Conservation (phyloP, 2,888 invertebrate genomes). For the Exephanes ischioxanthus region DNA sequence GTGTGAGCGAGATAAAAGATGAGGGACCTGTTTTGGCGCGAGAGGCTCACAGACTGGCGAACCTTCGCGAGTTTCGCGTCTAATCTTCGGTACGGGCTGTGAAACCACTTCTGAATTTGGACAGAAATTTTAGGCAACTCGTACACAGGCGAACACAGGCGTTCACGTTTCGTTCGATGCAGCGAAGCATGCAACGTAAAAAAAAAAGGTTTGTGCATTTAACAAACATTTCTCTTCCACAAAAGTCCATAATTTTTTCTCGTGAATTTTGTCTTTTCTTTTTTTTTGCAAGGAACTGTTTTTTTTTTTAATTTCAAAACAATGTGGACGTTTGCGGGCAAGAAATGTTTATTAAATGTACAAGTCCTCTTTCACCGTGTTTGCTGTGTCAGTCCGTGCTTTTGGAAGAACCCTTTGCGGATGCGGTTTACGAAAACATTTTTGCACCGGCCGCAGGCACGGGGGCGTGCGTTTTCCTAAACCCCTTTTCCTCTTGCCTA, state of each 20-base stretch:
- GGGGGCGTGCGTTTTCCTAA: slow-evolving; percentile 48
- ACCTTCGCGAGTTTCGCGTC: slow-evolving; percentile 23
- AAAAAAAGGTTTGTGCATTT: no score
- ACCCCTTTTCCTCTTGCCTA: slow-evolving; percentile 23
- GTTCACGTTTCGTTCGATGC: not conserved
- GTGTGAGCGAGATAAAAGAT: slow-evolving; percentile 31
- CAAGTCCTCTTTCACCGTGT: not conserved
- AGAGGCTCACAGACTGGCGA: slow-evolving; percentile 22
- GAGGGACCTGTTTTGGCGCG: slow-evolving; percentile 48
- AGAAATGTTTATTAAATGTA: no score
- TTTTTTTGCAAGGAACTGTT: no score
- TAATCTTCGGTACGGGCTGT: not conserved
- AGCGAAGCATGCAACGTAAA: not conserved
- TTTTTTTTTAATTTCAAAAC: no score
- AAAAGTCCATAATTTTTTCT: not conserved
- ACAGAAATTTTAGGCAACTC: not conserved
- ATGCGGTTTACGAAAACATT: slow-evolving; percentile 45
- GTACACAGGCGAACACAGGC: not conserved
- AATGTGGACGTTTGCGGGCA: no score
- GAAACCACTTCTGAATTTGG: not conserved
- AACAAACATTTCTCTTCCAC: not conserved
- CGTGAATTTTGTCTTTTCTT: no score
- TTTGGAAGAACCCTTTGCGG: not conserved
- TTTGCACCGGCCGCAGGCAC: slow-evolving; percentile 75
- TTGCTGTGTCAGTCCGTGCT: not conserved